phyloP scores from a whole-genome alignment of 2,888 invertebrate genomes.

The Archaeoteleia sp. region DNA sequence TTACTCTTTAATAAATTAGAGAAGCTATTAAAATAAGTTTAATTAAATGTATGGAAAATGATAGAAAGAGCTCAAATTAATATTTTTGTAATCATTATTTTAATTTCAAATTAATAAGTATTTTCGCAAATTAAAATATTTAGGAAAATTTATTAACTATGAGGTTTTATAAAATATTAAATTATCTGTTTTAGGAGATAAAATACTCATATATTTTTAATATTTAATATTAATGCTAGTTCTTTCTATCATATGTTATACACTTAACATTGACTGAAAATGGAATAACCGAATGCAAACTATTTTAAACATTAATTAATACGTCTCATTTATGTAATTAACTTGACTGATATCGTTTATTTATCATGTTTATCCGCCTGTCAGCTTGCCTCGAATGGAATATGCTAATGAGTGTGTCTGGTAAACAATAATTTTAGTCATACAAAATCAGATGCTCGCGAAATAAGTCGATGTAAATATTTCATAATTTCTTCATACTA shows the following conservation, averaged over 20 bases:
- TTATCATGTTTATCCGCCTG: constrained; percentile 59
- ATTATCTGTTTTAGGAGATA: too few species aligned
- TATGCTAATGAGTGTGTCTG: constrained; percentile 46
- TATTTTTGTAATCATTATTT: too few species aligned
- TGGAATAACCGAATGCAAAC: too few species aligned
- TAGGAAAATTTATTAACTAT: too few species aligned
- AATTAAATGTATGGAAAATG: too few species aligned
- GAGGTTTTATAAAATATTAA: too few species aligned
- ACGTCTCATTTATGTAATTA: constrained; percentile 32
- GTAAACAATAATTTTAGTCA: constrained; percentile 45
- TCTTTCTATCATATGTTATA: constrained; percentile 1
- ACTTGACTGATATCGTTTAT: constrained; percentile 48
- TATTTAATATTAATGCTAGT: not conserved
- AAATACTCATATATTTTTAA: not conserved
- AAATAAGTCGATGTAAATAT: constrained; percentile 60
- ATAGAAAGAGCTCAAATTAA: too few species aligned
- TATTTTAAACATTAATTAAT: constrained; percentile 24
- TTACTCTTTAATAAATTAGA: too few species aligned
- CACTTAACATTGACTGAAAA: too few species aligned
- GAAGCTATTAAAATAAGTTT: too few species aligned
- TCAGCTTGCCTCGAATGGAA: constrained; percentile 60
- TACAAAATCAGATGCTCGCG: constrained; percentile 52
- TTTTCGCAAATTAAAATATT: too few species aligned
- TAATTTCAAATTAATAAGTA: too few species aligned
- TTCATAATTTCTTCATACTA: constrained; percentile 57